A percentile compares a stretch with the other conserved stretches of the same genome.
phyloP scores from a whole-genome alignment of 2,113 vertebrate species.

The Daubentonia madagascariensis region DNA sequence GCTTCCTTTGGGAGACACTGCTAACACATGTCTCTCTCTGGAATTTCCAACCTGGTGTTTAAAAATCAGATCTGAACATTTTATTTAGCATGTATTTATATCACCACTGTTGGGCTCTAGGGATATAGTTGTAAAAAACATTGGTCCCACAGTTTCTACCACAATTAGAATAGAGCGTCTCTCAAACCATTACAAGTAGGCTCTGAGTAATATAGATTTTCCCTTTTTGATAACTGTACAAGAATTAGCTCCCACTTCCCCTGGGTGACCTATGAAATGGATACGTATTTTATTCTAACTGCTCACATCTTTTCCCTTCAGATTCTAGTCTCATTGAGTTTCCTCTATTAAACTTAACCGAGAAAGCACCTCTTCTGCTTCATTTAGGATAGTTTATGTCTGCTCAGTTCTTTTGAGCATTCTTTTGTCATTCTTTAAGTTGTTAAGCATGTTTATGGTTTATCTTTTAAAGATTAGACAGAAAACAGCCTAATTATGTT shows the following conservation, averaged over 20 bases:
- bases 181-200: background rate
- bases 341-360: background rate
- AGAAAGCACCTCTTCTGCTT: background rate
- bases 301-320: background rate
- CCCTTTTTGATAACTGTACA: background rate
- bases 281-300: background rate
- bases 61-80: background rate
- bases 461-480: background rate
- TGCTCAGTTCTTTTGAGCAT: background rate
- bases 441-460: background rate
- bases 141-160: background rate
- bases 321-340: background rate
- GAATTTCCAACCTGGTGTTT: background rate
- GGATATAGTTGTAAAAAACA: background rate
- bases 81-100: background rate
- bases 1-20: background rate
- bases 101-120: too few relatives aligned
- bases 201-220: background rate
- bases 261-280: background rate
- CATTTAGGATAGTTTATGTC: background rate
- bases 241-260: background rate
- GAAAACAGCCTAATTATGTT: background rate
- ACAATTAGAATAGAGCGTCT: background rate
- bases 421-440: background rate
- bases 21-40: background rate